A percentile compares a stretch with the other conserved stretches of the same genome.
Conservation (phyloP, 2,888 invertebrate species). For the Thera britannica region DNA sequence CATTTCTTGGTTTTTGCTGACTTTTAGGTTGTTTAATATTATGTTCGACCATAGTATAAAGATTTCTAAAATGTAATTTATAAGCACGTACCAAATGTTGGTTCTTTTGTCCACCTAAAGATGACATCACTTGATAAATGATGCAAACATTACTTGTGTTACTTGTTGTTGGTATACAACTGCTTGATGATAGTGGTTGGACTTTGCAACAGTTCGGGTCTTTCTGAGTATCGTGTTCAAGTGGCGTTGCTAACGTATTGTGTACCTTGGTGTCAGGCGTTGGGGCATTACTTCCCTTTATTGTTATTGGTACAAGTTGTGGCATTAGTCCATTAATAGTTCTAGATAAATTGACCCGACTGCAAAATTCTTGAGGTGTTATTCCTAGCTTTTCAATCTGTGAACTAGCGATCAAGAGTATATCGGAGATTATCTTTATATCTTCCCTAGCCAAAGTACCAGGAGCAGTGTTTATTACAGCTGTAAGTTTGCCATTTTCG, state of each 20-base stretch:
- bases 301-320: not conserved
- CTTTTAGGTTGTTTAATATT: not conserved
- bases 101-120: slow-evolving; percentile 16
- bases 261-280: too few relatives aligned
- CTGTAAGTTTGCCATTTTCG: slow-evolving; percentile 26
- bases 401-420: slow-evolving; percentile 43
- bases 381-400: slow-evolving; percentile 39
- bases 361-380: slow-evolving; percentile 33
- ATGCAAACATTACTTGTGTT: slow-evolving; percentile 2
- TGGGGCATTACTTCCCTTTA: not conserved
- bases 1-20: too few relatives aligned
- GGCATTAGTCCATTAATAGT: not conserved
- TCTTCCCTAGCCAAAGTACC: slow-evolving; percentile 41
- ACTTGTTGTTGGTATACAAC: slow-evolving; percentile 3
- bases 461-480: slow-evolving; percentile 35
- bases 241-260: not conserved
- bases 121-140: slow-evolving; percentile 21
- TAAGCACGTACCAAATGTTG: slow-evolving; percentile 15
- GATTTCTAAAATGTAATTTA: slow-evolving; percentile 7
- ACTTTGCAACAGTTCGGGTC: slow-evolving; percentile 6
- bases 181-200: not conserved
- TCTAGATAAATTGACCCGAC: slow-evolving; percentile 24
- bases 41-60: not conserved
- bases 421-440: slow-evolving; percentile 46
- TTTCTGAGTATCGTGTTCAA: not conserved